Evolutionary conservation across 1,140 invertebrate species (phyloP).

Genomic region (Sycophaga agraensis): DNA sequence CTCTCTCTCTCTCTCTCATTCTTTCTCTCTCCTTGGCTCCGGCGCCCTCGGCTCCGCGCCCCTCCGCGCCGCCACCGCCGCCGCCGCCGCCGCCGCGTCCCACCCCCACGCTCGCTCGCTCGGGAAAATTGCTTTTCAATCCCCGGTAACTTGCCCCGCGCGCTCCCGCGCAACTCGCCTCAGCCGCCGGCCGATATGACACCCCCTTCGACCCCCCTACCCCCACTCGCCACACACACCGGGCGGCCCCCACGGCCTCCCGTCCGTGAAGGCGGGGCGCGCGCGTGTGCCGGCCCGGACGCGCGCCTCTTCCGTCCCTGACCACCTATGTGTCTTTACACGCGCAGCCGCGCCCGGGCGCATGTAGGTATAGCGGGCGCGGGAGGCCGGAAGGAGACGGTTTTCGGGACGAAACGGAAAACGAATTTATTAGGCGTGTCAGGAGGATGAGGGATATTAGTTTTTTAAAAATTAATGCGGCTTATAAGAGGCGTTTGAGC

Average conservation of each 20-base stretch:
- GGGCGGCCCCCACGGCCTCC: background rate
- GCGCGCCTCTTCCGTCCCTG: no score
- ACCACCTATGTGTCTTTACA: no score
- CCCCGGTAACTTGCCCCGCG: constrained; percentile 37
- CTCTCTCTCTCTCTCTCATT: background rate
- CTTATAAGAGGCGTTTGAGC: background rate
- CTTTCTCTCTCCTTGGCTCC: background rate
- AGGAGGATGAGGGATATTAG: background rate
- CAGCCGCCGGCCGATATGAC: constrained; percentile 19
- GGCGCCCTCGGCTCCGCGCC: constrained; percentile 5
- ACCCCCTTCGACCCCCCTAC: background rate
- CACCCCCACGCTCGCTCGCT: constrained; percentile 46
- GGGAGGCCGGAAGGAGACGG: no score
- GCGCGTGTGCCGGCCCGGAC: background rate
- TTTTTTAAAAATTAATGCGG: constrained; percentile 1
- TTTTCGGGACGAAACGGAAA: constrained; percentile 14
- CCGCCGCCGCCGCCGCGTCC: no score
- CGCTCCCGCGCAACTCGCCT: background rate
- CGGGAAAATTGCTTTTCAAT: constrained; percentile 61
- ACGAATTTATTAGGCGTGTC: constrained; percentile 8
- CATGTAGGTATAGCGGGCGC: no score
- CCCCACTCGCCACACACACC: background rate
- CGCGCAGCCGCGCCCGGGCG: no score
- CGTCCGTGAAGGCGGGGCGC: background rate
- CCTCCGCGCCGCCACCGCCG: background rate